A percentile compares a stretch with the other conserved stretches of the same genome.
These are phyloP conservation scores for Gryon sp. DNA, from an alignment of 1,140 invertebrate genomes.

Conservation along the genomic window DNA sequence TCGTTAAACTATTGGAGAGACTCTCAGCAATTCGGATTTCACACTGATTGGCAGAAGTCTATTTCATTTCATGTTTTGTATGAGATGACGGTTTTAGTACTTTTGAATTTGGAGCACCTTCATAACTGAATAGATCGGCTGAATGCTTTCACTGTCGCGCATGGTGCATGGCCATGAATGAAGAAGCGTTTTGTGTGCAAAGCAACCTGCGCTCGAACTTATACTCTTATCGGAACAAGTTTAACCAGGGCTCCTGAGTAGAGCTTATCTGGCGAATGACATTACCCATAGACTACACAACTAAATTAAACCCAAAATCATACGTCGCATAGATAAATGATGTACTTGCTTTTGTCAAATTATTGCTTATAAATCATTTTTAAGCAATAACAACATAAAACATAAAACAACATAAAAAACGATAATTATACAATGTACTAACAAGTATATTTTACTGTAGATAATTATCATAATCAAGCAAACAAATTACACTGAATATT, in stretches of 20 bases:
- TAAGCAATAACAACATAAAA: too few relatives aligned
- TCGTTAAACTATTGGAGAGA: too few relatives aligned
- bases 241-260: constrained; percentile 1
- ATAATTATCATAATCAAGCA: too few relatives aligned
- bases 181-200: constrained; percentile 30
- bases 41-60: too few relatives aligned
- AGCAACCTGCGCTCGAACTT: constrained; percentile 10
- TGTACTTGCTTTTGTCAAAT: too few relatives aligned
- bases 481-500: constrained; percentile 8
- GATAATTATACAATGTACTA: too few relatives aligned
- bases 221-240: constrained; percentile 24
- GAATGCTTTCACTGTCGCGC: constrained; percentile 49
- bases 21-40: too few relatives aligned
- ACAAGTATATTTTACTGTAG: too few relatives aligned
- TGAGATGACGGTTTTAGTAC: constrained; percentile 19
- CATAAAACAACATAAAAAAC: too few relatives aligned
- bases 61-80: constrained; percentile 7
- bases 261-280: constrained; percentile 24
- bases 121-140: constrained; percentile 36
- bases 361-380: too few relatives aligned
- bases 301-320: constrained; percentile 26
- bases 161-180: constrained; percentile 32
- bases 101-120: constrained; percentile 42
- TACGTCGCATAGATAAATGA: too few relatives aligned
- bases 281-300: constrained; percentile 12